These are phyloP conservation scores for Apodemus agrarius DNA, from an alignment of 2,797 vertebrate species.

Conservation along the genomic window DNA sequence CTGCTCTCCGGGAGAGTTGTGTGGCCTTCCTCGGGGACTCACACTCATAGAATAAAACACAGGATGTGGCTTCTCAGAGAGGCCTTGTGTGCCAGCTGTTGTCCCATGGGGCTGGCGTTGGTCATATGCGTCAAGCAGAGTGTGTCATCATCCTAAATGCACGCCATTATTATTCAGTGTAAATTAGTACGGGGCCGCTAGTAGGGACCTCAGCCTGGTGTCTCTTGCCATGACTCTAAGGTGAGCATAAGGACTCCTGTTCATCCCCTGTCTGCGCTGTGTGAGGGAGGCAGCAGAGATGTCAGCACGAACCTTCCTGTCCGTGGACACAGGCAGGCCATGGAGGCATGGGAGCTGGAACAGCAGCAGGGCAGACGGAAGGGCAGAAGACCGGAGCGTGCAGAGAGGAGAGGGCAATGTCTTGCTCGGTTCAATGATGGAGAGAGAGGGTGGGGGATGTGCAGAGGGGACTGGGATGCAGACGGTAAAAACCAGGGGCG, in stretches of 20 bases:
- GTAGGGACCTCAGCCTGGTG: not conserved
- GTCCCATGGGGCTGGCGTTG: not conserved
- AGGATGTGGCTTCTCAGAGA: not conserved
- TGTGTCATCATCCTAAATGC: rapidly evolving
- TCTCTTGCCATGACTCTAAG: not conserved
- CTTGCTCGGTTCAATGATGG: too few species aligned
- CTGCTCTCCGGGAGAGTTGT: not conserved
- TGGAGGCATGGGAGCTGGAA: not conserved
- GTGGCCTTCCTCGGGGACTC: not conserved
- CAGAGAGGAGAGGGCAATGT: not conserved
- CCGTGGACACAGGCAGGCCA: too few species aligned
- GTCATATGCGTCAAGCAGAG: not conserved
- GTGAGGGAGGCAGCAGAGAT: not conserved
- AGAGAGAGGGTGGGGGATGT: not conserved
- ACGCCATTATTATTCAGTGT: not conserved
- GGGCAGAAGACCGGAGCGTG: not conserved
- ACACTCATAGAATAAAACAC: not conserved
- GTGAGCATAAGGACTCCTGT: not conserved
- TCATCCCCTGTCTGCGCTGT: not conserved
- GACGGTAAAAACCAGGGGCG: rapidly evolving
- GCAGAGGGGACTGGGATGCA: not conserved
- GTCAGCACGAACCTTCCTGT: too few species aligned
- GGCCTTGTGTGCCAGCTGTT: not conserved
- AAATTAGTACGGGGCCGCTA: too few species aligned
- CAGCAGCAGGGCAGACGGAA: not conserved